Evolutionary conservation across 92 coral and sea anemone genomes (phyloP).

Genomic region (Chrysogorgia sp.): DNA sequence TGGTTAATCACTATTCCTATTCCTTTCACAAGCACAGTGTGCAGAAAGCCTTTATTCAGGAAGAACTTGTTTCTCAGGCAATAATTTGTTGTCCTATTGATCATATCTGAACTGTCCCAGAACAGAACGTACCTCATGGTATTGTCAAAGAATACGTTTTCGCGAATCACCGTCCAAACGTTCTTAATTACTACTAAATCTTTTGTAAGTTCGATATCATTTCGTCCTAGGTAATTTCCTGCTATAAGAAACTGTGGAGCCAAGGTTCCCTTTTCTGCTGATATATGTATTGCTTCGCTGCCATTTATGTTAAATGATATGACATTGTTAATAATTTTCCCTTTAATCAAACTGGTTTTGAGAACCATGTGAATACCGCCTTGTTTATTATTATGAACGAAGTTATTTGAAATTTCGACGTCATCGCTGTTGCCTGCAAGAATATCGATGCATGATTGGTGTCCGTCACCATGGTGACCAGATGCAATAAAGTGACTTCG

Average conservation of each 20-base stretch:
- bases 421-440: not conserved
- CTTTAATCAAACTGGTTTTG: not conserved
- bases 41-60: conserved; percentile 15
- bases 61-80: conserved; percentile 9
- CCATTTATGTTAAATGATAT: not conserved
- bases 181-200: conserved; percentile 2
- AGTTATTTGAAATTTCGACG: not conserved
- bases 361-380: not conserved
- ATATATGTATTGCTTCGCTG: not conserved
- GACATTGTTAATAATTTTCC: not conserved
- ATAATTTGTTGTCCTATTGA: not conserved
- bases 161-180: not conserved
- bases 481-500: not conserved
- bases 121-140: conserved; percentile 8
- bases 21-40: conserved; percentile 6
- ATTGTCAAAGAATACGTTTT: conserved; percentile 24
- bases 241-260: conserved; percentile 4
- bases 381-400: not conserved
- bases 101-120: not conserved
- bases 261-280: not conserved
- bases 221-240: conserved; percentile 27
- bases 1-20: conserved; percentile 26
- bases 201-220: conserved; percentile 4
- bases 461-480: not conserved
- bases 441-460: not conserved